phyloP scores from a whole-genome alignment of 2,113 vertebrate genomes.

The Scopus umbretta region DNA sequence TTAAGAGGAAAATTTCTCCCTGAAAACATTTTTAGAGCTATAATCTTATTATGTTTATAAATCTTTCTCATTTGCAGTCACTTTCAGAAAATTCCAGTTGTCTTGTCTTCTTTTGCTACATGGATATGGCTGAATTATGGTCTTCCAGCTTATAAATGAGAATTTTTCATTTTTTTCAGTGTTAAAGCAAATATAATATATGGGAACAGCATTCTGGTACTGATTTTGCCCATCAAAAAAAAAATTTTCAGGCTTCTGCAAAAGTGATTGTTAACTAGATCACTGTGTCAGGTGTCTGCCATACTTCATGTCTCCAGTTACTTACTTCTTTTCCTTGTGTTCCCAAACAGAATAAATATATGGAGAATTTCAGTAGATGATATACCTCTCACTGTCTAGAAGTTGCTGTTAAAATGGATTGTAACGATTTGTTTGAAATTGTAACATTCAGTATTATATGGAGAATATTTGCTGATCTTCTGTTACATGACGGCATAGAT shows the following conservation, averaged over 20 bases:
- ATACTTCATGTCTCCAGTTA: background rate
- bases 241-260: background rate
- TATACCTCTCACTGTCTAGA: background rate
- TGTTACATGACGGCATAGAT: accelerated
- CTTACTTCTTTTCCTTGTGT: background rate
- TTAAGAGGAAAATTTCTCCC: background rate
- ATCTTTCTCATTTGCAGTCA: background rate
- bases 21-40: background rate
- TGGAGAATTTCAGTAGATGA: background rate
- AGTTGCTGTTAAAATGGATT: background rate
- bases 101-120: background rate
- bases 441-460: background rate
- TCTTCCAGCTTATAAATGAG: background rate
- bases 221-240: background rate
- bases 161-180: background rate
- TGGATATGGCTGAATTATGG: background rate
- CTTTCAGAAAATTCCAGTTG: background rate
- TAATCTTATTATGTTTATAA: background rate
- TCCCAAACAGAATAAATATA: background rate
- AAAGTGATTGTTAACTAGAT: background rate
- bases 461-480: background rate
- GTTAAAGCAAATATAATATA: background rate
- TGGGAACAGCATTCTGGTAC: background rate
- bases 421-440: background rate
- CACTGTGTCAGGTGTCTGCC: background rate